Percentiles rank a stretch among this genome's conserved stretches.
phyloP scores from a whole-genome alignment of 2,113 vertebrate genomes.

The Agapornis roseicollis region DNA sequence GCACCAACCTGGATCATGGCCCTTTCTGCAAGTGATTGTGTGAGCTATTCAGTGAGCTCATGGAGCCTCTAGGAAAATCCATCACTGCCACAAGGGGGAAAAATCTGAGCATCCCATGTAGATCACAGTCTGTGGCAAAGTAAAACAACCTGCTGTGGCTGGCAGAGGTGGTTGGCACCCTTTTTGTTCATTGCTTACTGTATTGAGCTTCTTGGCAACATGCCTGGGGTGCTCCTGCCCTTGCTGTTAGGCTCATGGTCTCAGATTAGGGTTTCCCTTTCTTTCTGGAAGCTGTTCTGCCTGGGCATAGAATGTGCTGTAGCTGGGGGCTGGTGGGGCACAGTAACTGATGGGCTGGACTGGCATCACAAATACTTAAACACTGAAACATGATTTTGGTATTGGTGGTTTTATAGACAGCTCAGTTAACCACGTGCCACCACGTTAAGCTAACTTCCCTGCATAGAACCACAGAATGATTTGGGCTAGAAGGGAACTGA shows the following conservation, averaged over 20 bases:
- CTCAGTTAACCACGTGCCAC: background rate
- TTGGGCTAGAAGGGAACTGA: background rate
- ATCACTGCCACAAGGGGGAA: background rate
- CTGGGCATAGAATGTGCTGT: background rate
- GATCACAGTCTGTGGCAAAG: background rate
- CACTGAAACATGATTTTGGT: accelerated
- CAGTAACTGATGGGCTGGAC: background rate
- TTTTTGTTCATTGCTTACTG: background rate
- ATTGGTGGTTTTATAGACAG: background rate
- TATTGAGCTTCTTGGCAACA: background rate
- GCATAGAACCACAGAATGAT: background rate
- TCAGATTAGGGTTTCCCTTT: background rate
- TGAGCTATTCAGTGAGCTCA: background rate
- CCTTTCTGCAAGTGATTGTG: background rate
- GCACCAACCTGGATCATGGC: background rate
- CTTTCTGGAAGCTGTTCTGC: background rate
- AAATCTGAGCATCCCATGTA: background rate
- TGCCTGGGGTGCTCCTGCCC: background rate
- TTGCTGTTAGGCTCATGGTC: background rate
- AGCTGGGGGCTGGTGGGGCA: accelerated
- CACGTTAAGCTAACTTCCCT: background rate
- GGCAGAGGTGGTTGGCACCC: background rate
- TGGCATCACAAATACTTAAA: background rate
- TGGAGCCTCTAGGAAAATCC: background rate
- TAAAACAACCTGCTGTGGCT: background rate